A percentile compares a stretch with the other conserved stretches of the same genome.
phyloP scores from a whole-genome alignment of 2,797 vertebrate genomes.

The Eurystomus glaucurus region DNA sequence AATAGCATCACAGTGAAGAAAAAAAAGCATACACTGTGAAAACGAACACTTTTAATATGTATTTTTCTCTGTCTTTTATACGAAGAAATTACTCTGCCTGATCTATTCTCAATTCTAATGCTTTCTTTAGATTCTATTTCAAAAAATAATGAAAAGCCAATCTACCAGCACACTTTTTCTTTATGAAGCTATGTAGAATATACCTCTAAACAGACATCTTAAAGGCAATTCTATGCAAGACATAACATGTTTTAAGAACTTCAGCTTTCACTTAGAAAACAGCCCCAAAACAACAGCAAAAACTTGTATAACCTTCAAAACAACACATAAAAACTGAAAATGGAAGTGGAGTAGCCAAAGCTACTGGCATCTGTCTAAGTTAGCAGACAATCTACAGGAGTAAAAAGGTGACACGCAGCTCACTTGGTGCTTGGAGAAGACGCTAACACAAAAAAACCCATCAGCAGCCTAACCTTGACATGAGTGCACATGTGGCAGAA shows the following conservation, averaged over 20 bases:
- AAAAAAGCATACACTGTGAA: background rate
- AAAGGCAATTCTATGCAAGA: background rate
- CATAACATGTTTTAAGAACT: background rate
- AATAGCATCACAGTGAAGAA: background rate
- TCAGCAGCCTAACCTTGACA: background rate
- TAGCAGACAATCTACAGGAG: background rate
- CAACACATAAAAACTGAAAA: background rate
- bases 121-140: background rate
- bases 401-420: background rate
- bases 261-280: background rate
- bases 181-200: background rate
- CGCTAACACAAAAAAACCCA: background rate
- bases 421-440: background rate
- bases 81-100: background rate
- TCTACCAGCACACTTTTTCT: background rate
- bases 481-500: rapidly evolving
- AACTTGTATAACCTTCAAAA: background rate
- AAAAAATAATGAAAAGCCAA: background rate
- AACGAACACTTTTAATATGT: background rate
- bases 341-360: background rate
- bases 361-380: background rate
- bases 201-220: background rate
- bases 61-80: background rate
- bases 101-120: background rate
- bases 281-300: background rate